These are phyloP conservation scores for Cinclus mexicanus DNA, from an alignment of 2,113 vertebrate species.

Conservation along the genomic window DNA sequence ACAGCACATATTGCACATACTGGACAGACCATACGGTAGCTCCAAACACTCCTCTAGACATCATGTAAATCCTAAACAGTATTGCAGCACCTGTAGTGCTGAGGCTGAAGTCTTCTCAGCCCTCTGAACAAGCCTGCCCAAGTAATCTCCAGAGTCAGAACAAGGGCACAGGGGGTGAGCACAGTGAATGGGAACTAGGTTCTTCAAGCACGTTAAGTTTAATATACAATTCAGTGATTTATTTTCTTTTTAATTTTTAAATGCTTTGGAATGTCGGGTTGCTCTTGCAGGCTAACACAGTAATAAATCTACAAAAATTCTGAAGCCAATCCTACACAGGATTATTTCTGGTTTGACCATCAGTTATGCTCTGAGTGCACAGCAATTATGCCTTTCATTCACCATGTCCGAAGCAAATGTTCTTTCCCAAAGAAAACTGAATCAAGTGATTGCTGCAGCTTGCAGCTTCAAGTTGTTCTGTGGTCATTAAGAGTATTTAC, in stretches of 20 bases:
- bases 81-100: neutral
- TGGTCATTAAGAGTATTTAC: neutral
- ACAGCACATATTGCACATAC: neutral
- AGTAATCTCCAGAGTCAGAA: neutral
- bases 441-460: neutral
- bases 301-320: neutral
- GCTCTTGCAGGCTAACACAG: neutral
- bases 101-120: neutral
- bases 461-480: neutral
- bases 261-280: neutral
- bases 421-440: neutral
- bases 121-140: neutral
- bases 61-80: neutral
- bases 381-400: neutral
- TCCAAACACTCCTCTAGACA: neutral
- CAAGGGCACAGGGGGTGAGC: fast-evolving
- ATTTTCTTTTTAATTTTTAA: neutral
- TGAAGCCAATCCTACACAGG: neutral
- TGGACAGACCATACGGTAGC: fast-evolving
- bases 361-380: neutral
- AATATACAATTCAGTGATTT: neutral
- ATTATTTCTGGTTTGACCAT: neutral
- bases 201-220: neutral
- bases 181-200: neutral
- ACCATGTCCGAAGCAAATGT: neutral